phyloP scores from a whole-genome alignment of 1,140 invertebrate genomes.

The Catajapyx aquilonaris region DNA sequence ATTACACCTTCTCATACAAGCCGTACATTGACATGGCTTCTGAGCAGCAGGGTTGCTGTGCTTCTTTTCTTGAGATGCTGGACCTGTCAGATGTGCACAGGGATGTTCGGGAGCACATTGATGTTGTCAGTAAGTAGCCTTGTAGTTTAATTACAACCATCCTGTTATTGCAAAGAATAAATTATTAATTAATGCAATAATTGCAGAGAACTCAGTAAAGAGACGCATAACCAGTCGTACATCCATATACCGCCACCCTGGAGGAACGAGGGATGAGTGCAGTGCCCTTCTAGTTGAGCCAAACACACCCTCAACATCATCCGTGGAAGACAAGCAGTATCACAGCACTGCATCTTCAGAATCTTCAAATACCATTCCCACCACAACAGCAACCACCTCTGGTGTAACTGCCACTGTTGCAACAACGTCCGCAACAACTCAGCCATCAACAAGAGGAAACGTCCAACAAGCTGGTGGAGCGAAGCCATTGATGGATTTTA shows the following conservation, averaged over 20 bases:
- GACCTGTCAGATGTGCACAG: constrained; percentile 81
- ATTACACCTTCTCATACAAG: constrained; percentile 83
- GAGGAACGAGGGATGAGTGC: constrained; percentile 11
- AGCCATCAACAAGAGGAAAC: too few relatives aligned
- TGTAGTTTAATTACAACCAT: neutral
- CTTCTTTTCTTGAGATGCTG: constrained; percentile 61
- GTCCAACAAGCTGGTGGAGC: too few relatives aligned
- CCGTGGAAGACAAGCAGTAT: too few relatives aligned
- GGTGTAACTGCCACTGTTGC: too few relatives aligned
- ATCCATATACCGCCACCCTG: constrained; percentile 11
- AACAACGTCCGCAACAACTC: too few relatives aligned
- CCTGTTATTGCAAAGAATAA: too few relatives aligned
- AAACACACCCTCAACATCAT: too few relatives aligned
- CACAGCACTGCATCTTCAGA: too few relatives aligned
- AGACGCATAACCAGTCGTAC: constrained; percentile 10
- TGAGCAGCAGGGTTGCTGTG: constrained; percentile 30
- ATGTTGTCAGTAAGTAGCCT: constrained; percentile 46
- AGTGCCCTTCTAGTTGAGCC: constrained; percentile 7
- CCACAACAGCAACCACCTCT: too few relatives aligned
- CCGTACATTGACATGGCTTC: constrained; percentile 43
- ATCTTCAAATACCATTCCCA: too few relatives aligned
- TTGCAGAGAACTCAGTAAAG: constrained; percentile 9
- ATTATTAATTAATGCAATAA: too few relatives aligned
- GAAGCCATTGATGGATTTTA: too few relatives aligned
- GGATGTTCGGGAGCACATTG: constrained; percentile 78